Evolutionary conservation across 2,888 invertebrate species (phyloP), one percentile per base, ranked within the genome.

Genomic region (Microctonus brassicae): DNA sequence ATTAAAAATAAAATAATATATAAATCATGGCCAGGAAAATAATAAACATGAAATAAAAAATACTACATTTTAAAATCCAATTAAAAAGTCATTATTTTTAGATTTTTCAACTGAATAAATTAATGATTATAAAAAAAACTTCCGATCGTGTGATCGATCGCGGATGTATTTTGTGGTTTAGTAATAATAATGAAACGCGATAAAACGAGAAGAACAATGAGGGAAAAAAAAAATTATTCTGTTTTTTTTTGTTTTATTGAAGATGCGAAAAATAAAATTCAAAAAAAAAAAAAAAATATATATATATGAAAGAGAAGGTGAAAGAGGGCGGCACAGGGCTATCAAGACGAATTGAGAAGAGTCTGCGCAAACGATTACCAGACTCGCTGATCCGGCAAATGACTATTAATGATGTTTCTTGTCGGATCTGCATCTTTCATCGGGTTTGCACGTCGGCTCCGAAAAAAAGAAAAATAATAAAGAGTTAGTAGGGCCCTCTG

Each of bases 331-430:
- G 47, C 17, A 17, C 78, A 78, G 72, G 70, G 77, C 78, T 80
- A 79, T 73, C 55, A 68, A 73, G 58, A 70, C 65, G 62, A 47
- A 47, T 47, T 66, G 65, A 71, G 58, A 60, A 20, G 60, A 33
- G 52, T 39, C 47, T 63, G 47, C 17, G 42, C 52, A 78, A 78
- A 77, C 83, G 81, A 85, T 87, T 87, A 87, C 83, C 78, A 76
- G 74, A 81, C 78, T 82, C 84, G 84, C 81, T 81, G 84, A 87
- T 86, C 86, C 86, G 84, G 85, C 82, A 87, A 87, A 87, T 86
- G 84, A 85, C 85, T 85, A 86, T 86, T 85, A 86, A 86, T 86
- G 81, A 85, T 83, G 83, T 84, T 85, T 82, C 84, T 80, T 82
- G 83, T 82, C 77, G 82, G 84, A 84, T 85, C 84, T 84, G 86